Base-by-base conservation (phyloP, 2,888 invertebrate species). In the Drosophila macrospina region DNA sequence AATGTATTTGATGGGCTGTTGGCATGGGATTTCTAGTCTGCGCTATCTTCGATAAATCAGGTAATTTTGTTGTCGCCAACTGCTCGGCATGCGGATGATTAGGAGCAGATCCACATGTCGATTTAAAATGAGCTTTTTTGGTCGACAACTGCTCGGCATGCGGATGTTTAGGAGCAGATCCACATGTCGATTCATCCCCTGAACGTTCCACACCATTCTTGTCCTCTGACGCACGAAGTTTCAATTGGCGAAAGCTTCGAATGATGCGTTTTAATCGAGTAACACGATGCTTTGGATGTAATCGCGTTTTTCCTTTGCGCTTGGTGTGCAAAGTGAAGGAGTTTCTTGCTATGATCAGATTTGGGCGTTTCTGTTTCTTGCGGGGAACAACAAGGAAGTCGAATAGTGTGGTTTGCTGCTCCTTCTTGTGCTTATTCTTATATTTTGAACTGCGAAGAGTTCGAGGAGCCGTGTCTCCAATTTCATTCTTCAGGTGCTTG, bases 201-300 rank as follows among this genome's bases (percentile, higher is more conserved):
- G 51, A 26, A 5, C 30, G 20, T 5, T 65, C 39, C 32, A 15
- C 5, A 5, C 3, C 41, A 45, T 50, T 36, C 5, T 16, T 11
- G 5, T 37, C 10, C 5, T 28, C 44, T 30, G 20, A 8, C 2
- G 7, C 36, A n/a, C 10, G 48, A 42, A 56, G 72, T 60, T 44
- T 86, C 5, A 37, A 20, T 10, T 57, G 67, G 0, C 90, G 75
- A 56, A 79, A 83, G n/a, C 52, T 67, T 28, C 75, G 34, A 30
- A 90, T 88, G 0, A 73, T 69, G 30, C 79, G 86, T 42, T 90
- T 90, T 0, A 90, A 37, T 0, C 80, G 80, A 0, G 81, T 74
- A 0, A 74, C 42, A n/a, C 76, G 74, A 5, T 60, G 63, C n/a
- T 80, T 86, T 2, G 80, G 74, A 41, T 70, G 48, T 39, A 83